Base-by-base conservation (phyloP, 2,888 invertebrate genomes). In the Pristionchus maxplancki region DNA sequence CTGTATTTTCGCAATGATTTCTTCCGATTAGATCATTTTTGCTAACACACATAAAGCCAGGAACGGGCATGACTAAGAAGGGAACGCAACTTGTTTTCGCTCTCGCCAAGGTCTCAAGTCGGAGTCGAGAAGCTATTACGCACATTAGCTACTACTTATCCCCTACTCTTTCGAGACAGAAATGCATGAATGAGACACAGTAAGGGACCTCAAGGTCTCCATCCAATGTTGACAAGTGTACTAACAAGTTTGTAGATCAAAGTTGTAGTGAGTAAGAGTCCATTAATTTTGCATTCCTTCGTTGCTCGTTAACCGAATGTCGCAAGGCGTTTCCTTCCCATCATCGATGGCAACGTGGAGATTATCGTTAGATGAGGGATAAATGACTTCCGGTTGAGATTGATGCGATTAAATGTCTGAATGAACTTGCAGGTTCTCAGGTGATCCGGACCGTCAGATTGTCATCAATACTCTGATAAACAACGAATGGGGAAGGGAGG, bases 401-500 rank as follows among this genome's bases (percentile, higher is more conserved):
- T 5, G 15, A 62, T 28, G 53, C 3, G 62, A 64, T 31, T 31
- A 31, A 31, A 31, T 13, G 31, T 31, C 31, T 13, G 37, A 71
- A 40, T 37, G 17, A 37, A 71, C 11, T 78, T 78, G 78, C 89
- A 92, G 92, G 91, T 91, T 91, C 82, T 91, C 90, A 8, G 91
- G 90, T 13, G 89, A 91, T 1, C 89, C 90, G 1, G 94, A 94
- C 89, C 89, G 90, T 20, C 90, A 92, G 78, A 90, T 94, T n/a
- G 93, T 94, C 15, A 84, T 94, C 50, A 94, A 94, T 87, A 91
- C 92, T 17, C 91, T 92, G 40, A 88, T 93, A 62, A 92, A 93
- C 89, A 94, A 93, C 62, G 85, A 89, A 17, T 94, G 94, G 94
- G 94, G 94, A 31, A 74, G 34, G 17, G 92, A 92, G 48, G 91